A percentile compares a stretch with the other conserved stretches of the same genome.
These are phyloP conservation scores for Drosophila recens DNA, from an alignment of 2,888 invertebrate genomes.

Conservation along the genomic window DNA sequence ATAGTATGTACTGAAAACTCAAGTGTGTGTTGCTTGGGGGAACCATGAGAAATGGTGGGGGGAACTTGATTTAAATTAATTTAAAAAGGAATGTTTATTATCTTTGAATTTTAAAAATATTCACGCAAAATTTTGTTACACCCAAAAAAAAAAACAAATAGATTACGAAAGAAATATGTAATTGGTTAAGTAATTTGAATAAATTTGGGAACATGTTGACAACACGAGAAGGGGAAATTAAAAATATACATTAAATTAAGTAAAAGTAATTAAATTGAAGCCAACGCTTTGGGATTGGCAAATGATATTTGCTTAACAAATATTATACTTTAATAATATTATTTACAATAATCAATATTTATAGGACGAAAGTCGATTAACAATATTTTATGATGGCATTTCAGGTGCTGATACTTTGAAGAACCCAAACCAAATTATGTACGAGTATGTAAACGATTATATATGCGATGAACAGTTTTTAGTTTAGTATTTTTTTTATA, in stretches of 20 bases:
- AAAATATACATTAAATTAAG: conserved; percentile 15
- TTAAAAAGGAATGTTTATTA: conserved; percentile 4
- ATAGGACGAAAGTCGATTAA: conserved; percentile 27
- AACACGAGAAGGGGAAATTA: conserved; percentile 27
- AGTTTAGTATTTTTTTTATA: conserved; percentile 27
- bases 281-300: conserved; percentile 28
- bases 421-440: conserved; percentile 76
- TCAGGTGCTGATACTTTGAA: conserved; percentile 52
- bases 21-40: conserved; percentile 44
- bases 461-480: conserved; percentile 46
- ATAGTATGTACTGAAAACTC: conserved; percentile 39
- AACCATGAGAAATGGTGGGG: conserved; percentile 38
- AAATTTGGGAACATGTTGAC: conserved; percentile 31
- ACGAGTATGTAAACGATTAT: conserved; percentile 47
- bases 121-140: conserved; percentile 81
- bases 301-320: conserved; percentile 39
- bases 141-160: conserved; percentile 74
- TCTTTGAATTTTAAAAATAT: conserved; percentile 25
- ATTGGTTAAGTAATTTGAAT: conserved; percentile 21
- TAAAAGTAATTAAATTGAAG: conserved; percentile 16
- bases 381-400: conserved; percentile 33
- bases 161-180: conserved; percentile 22
- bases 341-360: conserved; percentile 50
- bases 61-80: conserved; percentile 24
- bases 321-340: conserved; percentile 42